These are phyloP conservation scores for Anastatus disparis DNA, from an alignment of 1,140 invertebrate genomes.

Conservation along the genomic window DNA sequence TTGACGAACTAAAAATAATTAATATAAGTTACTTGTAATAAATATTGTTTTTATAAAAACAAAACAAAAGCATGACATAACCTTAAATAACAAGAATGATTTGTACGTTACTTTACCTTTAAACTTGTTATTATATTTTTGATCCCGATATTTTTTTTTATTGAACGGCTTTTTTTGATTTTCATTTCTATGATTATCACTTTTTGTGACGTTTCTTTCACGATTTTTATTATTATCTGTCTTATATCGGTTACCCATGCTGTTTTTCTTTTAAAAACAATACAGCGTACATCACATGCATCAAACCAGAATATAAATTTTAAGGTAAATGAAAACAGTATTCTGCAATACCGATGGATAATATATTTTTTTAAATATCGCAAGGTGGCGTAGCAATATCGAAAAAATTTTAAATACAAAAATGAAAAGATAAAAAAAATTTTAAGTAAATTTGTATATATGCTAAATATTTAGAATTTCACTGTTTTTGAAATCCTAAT, in stretches of 20 bases:
- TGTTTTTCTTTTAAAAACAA: background rate
- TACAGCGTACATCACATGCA: too few species aligned
- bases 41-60: constrained; percentile 18
- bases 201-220: constrained; percentile 17
- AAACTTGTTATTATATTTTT: constrained; percentile 76
- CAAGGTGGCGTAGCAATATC: too few species aligned
- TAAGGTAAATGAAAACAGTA: too few species aligned
- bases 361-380: too few species aligned
- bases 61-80: constrained; percentile 36
- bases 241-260: constrained; percentile 16
- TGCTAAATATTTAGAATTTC: too few species aligned
- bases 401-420: too few species aligned
- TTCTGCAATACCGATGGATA: too few species aligned
- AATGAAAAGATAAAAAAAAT: too few species aligned
- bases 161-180: constrained; percentile 68
- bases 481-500: too few species aligned
- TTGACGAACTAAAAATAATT: constrained; percentile 65
- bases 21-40: background rate
- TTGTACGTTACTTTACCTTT: constrained; percentile 63
- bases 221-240: background rate
- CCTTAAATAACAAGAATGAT: constrained; percentile 32
- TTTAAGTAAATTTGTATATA: too few species aligned
- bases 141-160: constrained; percentile 72
- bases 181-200: background rate
- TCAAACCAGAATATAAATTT: too few species aligned